Evolutionary conservation across 2,113 vertebrate genomes (phyloP), one percentile per base, ranked within the genome.

Genomic region (Bucco capensis): DNA sequence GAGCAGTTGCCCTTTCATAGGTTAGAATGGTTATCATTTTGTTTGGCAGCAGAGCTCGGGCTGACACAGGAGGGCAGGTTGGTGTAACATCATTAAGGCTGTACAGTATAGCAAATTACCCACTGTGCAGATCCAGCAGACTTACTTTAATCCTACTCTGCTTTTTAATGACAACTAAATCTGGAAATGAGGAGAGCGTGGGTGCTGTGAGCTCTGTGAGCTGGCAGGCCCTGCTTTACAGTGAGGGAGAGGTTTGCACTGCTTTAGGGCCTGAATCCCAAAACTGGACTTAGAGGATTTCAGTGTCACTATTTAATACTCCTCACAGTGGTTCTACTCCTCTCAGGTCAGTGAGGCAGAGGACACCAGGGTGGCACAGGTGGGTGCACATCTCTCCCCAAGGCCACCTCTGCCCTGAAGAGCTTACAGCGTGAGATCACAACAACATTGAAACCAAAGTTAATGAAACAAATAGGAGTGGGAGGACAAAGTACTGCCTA

Each of bases 101-200:
- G 50, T 42, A 42, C 40, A 42, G 40, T 15, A 42, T 11, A 42
- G 40, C 40, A 42, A 11, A 42, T 42, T 42, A 42, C 11, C 40
- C 40, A 42, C 40, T 42, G 40, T 42, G 11, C 40, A 42, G 40
- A 42, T 11, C 40, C 40, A 42, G 40, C 40, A 42, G 40, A 42
- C 40, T 42, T 42, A 42, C 40, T 42, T 42, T 42, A 42, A 42
- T 42, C 40, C 40, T 42, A 15, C 40, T 25, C 57, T 67, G 53
- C 69, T 30, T 91, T 86, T 89, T 83, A 69, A 89, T 86, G 87
- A 77, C 51, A 83, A 77, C 74, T 72, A 33, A 69, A 69, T 65
- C 70, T 69, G 74, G 87, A 77, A 79, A 47, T 35, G 56, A 54
- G 7, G 14, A 38, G 62, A 50, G 31, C 2, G 0, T 1, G 1